Conservation (phyloP, 2,888 invertebrate genomes). For the Lobophora halterata region DNA sequence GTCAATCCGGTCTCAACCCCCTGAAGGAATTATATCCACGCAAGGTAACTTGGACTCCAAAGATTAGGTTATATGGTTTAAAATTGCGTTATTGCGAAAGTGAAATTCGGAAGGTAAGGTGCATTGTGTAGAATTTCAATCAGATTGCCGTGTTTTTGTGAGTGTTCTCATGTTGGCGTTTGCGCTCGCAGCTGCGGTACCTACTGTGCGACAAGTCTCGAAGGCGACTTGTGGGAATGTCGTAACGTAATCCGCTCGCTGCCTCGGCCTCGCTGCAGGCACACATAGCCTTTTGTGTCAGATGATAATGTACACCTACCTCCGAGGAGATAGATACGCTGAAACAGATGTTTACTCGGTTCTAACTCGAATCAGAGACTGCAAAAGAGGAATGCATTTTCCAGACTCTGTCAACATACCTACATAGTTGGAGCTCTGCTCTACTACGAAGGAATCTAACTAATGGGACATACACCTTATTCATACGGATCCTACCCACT, state of each 20-base stretch:
- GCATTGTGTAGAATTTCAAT: constrained; percentile 11
- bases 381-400: no score
- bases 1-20: constrained; percentile 47
- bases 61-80: not conserved
- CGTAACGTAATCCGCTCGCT: constrained; percentile 17
- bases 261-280: no score
- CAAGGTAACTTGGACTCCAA: not conserved
- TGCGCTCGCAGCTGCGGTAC: constrained; percentile 10
- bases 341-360: constrained; percentile 6
- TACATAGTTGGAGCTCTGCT: no score
- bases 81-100: not conserved
- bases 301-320: constrained; percentile 5
- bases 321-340: not conserved
- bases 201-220: constrained; percentile 5
- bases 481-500: no score
- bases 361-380: constrained; percentile 1
- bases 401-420: no score
- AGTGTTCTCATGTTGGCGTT: constrained; percentile 13
- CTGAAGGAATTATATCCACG: constrained; percentile 18
- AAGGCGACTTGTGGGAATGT: constrained; percentile 16
- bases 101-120: constrained; percentile 3
- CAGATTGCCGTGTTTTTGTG: constrained; percentile 11
- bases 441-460: no score
- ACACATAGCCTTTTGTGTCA: constrained; percentile 14
- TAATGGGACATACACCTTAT: no score